Percentiles rank a stretch among this genome's conserved stretches.
Conservation (phyloP, 2,888 invertebrate species). For the Hirudinaria manillensis region DNA sequence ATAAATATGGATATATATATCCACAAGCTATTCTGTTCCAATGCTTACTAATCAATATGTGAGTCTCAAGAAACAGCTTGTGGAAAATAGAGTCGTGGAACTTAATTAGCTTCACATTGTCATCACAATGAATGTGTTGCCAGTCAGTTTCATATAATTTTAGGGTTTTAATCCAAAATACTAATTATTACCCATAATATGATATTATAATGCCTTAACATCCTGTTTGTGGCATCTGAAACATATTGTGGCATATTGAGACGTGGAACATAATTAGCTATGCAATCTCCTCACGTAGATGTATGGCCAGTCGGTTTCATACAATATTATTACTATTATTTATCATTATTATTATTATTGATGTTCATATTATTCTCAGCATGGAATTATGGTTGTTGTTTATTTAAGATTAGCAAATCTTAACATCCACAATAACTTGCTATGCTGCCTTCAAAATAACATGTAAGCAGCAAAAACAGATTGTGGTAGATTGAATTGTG, state of each 20-base stretch:
- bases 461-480: constrained; percentile 4
- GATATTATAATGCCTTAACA: not conserved
- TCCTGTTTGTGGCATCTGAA: not conserved
- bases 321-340: not conserved
- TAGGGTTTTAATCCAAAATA: too few relatives aligned
- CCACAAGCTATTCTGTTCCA: too few relatives aligned
- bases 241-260: not conserved
- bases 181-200: not conserved
- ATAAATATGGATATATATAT: too few relatives aligned
- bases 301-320: constrained; percentile 5
- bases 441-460: not conserved
- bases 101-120: too few relatives aligned
- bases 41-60: too few relatives aligned
- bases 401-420: not conserved
- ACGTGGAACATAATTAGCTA: not conserved
- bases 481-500: not conserved
- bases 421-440: not conserved
- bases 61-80: too few relatives aligned
- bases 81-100: too few relatives aligned
- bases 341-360: too few relatives aligned
- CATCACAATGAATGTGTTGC: too few relatives aligned
- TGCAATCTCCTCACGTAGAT: not conserved
- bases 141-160: too few relatives aligned
- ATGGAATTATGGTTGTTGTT: not conserved
- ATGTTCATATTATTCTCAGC: too few relatives aligned